Conservation (phyloP, 2,797 vertebrate species). For the Pangasius mekongensis region DNA sequence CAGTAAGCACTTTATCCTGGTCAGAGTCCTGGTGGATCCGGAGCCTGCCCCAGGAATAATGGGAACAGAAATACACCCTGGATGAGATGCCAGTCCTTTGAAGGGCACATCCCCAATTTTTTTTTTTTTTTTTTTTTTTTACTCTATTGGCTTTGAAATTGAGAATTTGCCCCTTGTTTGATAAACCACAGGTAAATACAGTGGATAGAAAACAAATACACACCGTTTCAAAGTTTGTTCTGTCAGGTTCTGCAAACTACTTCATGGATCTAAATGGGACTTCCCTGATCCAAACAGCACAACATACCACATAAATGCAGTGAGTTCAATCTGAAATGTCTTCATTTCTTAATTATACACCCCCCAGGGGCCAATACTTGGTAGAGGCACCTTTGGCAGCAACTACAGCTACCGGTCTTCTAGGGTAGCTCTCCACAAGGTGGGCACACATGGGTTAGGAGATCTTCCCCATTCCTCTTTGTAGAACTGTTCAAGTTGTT, state of each 20-base stretch:
- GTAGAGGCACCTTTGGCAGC: background rate
- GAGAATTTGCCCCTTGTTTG: background rate
- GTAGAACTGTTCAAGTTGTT: background rate
- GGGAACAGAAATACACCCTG: background rate
- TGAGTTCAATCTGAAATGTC: background rate
- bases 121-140: background rate
- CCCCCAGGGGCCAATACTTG: no score
- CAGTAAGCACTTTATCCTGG: background rate
- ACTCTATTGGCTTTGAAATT: background rate
- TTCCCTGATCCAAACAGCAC: background rate
- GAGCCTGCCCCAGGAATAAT: background rate
- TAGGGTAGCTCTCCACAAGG: background rate
- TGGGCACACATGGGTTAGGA: background rate
- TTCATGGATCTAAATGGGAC: background rate
- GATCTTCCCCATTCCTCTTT: background rate
- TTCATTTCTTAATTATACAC: background rate
- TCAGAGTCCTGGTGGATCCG: background rate
- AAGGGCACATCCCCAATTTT: background rate
- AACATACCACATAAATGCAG: background rate
- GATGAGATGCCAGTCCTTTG: background rate
- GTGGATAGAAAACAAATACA: background rate
- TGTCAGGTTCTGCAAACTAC: background rate
- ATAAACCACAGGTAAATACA: background rate
- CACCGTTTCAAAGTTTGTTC: background rate
- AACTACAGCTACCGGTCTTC: background rate